Conservation (phyloP, 2,797 vertebrate species). For the Ctenopoma multispine region DNA sequence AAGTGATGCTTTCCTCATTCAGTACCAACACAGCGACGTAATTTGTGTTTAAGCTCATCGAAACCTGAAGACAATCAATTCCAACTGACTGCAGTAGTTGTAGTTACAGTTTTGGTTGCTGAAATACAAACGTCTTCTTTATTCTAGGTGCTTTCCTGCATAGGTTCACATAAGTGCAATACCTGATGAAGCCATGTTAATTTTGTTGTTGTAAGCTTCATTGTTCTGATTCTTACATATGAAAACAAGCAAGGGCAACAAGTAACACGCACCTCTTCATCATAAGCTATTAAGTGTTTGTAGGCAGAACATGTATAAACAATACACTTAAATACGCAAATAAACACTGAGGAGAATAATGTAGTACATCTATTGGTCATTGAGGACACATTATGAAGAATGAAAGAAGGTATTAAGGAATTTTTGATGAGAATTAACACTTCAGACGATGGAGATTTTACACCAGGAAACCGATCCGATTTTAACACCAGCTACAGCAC, state of each 20-base stretch:
- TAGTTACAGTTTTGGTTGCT: neutral
- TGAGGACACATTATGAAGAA: too few relatives aligned
- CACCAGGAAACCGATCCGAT: conserved; percentile 5
- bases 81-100: neutral
- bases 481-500: neutral
- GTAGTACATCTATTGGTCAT: too few relatives aligned
- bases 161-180: neutral
- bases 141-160: too few relatives aligned
- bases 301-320: neutral
- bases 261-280: neutral
- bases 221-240: too few relatives aligned
- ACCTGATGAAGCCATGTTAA: neutral
- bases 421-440: neutral
- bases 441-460: neutral
- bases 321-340: neutral
- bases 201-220: neutral
- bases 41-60: conserved; percentile 18
- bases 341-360: too few relatives aligned
- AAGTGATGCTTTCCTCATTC: conserved; percentile 40
- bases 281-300: neutral
- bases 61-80: conserved; percentile 2
- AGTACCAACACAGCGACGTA: conserved; percentile 16
- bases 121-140: too few relatives aligned
- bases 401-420: too few relatives aligned
- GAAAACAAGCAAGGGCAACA: neutral